A percentile compares a stretch with the other conserved stretches of the same genome.
These are phyloP conservation scores for Pheosia gnoma DNA, from an alignment of 2,888 invertebrate genomes.

Conservation along the genomic window DNA sequence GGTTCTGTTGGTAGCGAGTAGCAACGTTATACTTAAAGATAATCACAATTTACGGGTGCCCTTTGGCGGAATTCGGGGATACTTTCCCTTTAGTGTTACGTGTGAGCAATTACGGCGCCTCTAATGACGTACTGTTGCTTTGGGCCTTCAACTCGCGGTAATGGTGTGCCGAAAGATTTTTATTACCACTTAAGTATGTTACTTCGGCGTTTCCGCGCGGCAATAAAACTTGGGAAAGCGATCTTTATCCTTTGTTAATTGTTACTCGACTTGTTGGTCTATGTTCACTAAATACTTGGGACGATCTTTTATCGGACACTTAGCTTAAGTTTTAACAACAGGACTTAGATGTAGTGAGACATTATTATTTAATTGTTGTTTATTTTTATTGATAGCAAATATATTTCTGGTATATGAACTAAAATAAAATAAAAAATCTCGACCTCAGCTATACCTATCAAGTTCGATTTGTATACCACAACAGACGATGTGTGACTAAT, in stretches of 20 bases:
- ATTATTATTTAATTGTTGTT: too few relatives aligned
- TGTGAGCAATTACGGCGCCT: slow-evolving; percentile 68
- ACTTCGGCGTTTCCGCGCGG: slow-evolving; percentile 34
- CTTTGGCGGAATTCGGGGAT: slow-evolving; percentile 64
- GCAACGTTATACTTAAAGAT: slow-evolving; percentile 78
- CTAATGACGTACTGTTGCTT: slow-evolving; percentile 64
- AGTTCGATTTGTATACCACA: too few relatives aligned
- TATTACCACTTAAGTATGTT: slow-evolving; percentile 47
- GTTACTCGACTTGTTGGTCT: slow-evolving; percentile 38
- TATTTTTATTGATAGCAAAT: too few relatives aligned
- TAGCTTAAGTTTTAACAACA: slow-evolving; percentile 18
- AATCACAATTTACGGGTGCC: slow-evolving; percentile 81
- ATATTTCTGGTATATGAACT: too few relatives aligned
- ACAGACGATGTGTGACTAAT: too few relatives aligned
- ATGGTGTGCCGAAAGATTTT: slow-evolving; percentile 56
- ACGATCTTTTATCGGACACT: slow-evolving; percentile 14
- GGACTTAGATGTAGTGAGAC: not conserved
- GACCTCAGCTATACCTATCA: too few relatives aligned
- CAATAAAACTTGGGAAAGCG: slow-evolving; percentile 30
- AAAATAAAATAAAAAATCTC: too few relatives aligned
- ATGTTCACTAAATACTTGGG: slow-evolving; percentile 23
- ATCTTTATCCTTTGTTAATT: slow-evolving; percentile 42
- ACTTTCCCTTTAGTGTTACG: slow-evolving; percentile 64
- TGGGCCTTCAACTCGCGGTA: slow-evolving; percentile 47
- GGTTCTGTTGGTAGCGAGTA: slow-evolving; percentile 70